These are phyloP conservation scores for Tachysurus vachellii DNA, from an alignment of 2,113 vertebrate species.

Conservation along the genomic window DNA sequence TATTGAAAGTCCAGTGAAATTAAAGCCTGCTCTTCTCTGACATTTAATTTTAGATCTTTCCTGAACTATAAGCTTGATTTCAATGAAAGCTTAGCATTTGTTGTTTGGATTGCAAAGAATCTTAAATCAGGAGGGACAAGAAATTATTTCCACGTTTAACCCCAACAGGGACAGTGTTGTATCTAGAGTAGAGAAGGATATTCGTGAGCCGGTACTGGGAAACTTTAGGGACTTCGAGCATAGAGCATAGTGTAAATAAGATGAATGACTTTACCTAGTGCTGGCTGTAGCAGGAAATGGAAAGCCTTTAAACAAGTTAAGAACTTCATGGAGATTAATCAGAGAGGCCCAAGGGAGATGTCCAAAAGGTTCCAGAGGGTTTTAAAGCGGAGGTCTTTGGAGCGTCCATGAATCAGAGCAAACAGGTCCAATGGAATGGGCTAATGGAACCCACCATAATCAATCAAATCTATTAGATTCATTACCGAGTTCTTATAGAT, in stretches of 20 bases:
- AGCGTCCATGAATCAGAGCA: not conserved
- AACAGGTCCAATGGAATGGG: not conserved
- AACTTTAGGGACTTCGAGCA: not conserved
- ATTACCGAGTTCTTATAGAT: not conserved
- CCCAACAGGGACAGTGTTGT: not conserved
- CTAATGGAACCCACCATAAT: not conserved
- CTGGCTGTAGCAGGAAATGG: constrained; percentile 57
- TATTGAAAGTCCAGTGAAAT: not conserved
- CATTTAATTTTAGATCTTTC: not conserved
- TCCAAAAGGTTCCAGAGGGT: not conserved
- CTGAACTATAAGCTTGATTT: not conserved
- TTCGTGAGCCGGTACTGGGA: not conserved
- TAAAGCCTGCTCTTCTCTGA: not conserved
- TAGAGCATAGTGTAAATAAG: constrained; percentile 67
- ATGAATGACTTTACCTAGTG: constrained; percentile 64
- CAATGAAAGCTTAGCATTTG: not conserved
- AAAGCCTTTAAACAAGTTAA: constrained; percentile 61
- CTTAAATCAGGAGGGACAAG: not conserved
- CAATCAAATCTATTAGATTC: not conserved
- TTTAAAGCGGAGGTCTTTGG: not conserved
- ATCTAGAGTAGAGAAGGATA: not conserved
- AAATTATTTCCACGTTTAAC: not conserved
- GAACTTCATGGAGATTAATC: not conserved
- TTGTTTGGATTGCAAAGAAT: not conserved
- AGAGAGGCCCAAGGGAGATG: not conserved